These are phyloP conservation scores for Limnephilus lunatus DNA, from an alignment of 2,888 invertebrate genomes.

Conservation along the genomic window DNA sequence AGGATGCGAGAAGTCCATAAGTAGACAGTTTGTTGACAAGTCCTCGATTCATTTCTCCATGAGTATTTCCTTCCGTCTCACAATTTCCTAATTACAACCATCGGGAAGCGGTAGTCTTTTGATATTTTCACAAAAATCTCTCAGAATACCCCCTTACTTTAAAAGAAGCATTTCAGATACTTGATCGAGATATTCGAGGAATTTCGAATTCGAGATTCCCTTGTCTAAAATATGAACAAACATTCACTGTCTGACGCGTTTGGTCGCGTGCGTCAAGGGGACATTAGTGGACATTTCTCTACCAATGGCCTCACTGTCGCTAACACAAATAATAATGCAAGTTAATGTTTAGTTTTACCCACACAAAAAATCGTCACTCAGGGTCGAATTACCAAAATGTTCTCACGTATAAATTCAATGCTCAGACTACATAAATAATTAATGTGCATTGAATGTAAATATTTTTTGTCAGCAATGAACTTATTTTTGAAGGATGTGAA, in stretches of 20 bases:
- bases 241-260: slow-evolving; percentile 28
- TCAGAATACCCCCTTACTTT: slow-evolving; percentile 8
- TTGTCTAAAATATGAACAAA: slow-evolving; percentile 45
- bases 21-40: no score
- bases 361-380: slow-evolving; percentile 2
- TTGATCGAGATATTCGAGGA: slow-evolving; percentile 64
- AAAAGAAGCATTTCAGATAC: slow-evolving; percentile 47
- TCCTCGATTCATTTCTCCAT: no score
- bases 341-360: background rate
- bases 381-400: slow-evolving; percentile 7
- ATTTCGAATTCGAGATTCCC: slow-evolving; percentile 62
- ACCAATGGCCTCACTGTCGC: background rate
- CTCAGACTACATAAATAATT: background rate
- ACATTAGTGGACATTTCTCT: slow-evolving; percentile 21
- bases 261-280: slow-evolving; percentile 26
- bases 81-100: no score
- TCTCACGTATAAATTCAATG: background rate
- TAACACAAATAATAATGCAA: no score
- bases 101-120: no score
- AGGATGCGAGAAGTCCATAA: no score
- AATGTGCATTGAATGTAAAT: background rate
- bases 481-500: background rate
- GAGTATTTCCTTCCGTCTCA: no score
- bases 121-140: no score
- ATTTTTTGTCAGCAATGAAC: background rate